These are phyloP conservation scores for Scomber colias DNA, from an alignment of 2,113 vertebrate genomes.

Conservation along the genomic window DNA sequence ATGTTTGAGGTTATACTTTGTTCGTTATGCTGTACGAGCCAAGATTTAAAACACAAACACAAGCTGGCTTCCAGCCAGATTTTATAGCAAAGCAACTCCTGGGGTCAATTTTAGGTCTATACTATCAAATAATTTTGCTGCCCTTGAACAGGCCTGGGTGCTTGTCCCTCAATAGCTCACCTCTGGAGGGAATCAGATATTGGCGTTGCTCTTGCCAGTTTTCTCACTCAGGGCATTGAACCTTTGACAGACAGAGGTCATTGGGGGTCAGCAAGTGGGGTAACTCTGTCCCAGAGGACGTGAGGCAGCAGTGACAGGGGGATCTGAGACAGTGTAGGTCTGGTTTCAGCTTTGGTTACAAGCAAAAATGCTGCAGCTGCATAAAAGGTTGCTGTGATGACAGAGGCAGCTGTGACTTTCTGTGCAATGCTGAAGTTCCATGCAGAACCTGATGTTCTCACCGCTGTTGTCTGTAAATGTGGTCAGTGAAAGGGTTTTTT, in stretches of 20 bases:
- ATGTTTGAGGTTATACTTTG: conserved; percentile 21
- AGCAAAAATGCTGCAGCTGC: conserved; percentile 67
- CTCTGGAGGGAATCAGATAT: conserved; percentile 49
- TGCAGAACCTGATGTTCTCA: conserved; percentile 31
- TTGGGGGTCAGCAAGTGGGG: conserved; percentile 53
- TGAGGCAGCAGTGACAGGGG: conserved; percentile 51
- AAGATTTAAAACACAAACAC: conserved; percentile 47
- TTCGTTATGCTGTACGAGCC: conserved; percentile 9
- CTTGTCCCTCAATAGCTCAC: conserved; percentile 16
- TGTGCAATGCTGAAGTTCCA: conserved; percentile 34
- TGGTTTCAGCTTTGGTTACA: conserved; percentile 76
- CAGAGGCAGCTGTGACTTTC: conserved; percentile 66
- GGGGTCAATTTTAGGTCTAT: conserved; percentile 26
- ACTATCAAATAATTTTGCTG: conserved; percentile 46
- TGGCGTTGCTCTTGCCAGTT: conserved; percentile 19
- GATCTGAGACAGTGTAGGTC: conserved; percentile 75
- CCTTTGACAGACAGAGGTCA: conserved; percentile 65
- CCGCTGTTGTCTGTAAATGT: conserved; percentile 27
- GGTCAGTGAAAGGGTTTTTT: conserved; percentile 18
- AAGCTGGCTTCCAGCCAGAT: conserved; percentile 20
- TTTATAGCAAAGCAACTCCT: conserved; percentile 22
- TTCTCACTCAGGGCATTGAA: conserved; percentile 34
- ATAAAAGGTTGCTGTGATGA: conserved; percentile 50
- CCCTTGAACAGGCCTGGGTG: background rate
- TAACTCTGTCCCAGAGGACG: conserved; percentile 59